Evolutionary conservation across 2,888 invertebrate species (phyloP).

Genomic region (Drosophila neotestacea): DNA sequence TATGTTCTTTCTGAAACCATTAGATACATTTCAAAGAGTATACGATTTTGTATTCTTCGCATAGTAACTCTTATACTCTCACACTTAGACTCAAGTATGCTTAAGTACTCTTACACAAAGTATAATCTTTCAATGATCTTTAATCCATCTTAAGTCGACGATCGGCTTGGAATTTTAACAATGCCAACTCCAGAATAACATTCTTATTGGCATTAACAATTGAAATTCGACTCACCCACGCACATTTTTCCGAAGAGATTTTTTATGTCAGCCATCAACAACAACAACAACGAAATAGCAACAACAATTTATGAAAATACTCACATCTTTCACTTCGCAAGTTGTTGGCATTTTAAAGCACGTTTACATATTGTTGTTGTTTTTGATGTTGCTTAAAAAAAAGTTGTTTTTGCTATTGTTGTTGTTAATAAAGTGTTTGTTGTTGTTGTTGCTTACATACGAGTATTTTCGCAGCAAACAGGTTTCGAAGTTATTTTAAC

Average conservation of each 20-base stretch:
- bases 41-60: too few relatives aligned
- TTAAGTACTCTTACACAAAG: background rate
- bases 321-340: constrained; percentile 45
- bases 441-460: constrained; percentile 24
- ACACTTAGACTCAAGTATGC: background rate
- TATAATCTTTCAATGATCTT: background rate
- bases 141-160: background rate
- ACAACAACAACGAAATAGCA: constrained; percentile 13
- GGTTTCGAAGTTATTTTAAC: constrained; percentile 46
- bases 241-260: constrained; percentile 26
- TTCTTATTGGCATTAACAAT: constrained; percentile 25
- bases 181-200: constrained; percentile 4
- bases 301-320: constrained; percentile 22
- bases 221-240: constrained; percentile 46
- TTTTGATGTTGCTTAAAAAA: constrained; percentile 5
- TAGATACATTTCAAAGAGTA: too few relatives aligned
- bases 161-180: constrained; percentile 33
- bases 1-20: too few relatives aligned
- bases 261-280: constrained; percentile 16
- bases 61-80: background rate
- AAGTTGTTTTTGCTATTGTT: constrained; percentile 12
- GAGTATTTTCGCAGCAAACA: constrained; percentile 47
- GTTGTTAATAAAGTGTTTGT: constrained; percentile 13
- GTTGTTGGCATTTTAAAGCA: constrained; percentile 61
- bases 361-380: constrained; percentile 43